phyloP scores from a whole-genome alignment of 1,140 invertebrate species.

The Nixonia krombeini region DNA sequence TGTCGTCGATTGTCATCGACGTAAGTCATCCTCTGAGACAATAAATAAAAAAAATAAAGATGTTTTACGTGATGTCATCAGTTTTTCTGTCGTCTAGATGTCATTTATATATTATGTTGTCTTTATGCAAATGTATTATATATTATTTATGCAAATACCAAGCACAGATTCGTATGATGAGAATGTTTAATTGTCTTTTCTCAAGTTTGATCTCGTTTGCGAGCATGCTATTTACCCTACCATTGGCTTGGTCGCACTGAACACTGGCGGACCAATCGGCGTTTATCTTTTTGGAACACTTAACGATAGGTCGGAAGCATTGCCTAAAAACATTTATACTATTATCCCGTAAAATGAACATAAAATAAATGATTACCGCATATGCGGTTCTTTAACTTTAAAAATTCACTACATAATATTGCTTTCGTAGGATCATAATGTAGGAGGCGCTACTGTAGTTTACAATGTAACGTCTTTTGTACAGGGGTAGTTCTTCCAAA shows the following conservation, averaged over 20 bases:
- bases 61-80: too few species aligned
- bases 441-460: too few species aligned
- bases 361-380: not conserved
- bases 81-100: too few species aligned
- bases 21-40: too few species aligned
- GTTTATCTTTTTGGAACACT: constrained; percentile 88
- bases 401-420: too few species aligned
- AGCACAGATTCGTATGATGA: not conserved
- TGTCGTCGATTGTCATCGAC: constrained; percentile 82
- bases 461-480: too few species aligned
- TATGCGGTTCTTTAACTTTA: too few species aligned
- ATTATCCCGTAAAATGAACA: not conserved
- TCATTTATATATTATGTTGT: too few species aligned
- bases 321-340: not conserved
- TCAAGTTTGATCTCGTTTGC: constrained; percentile 88
- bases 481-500: too few species aligned
- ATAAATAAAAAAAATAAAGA: too few species aligned
- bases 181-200: constrained; percentile 53
- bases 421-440: too few species aligned
- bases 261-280: constrained; percentile 86
- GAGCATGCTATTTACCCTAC: constrained; percentile 88
- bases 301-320: constrained; percentile 79
- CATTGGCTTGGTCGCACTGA: constrained; percentile 84
- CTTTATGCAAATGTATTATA: too few species aligned
- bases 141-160: not conserved